Evolutionary conservation across 92 coral and sea anemone species (phyloP), one percentile per base, ranked within the genome.

Genomic region (Micromussa lordhowensis): DNA sequence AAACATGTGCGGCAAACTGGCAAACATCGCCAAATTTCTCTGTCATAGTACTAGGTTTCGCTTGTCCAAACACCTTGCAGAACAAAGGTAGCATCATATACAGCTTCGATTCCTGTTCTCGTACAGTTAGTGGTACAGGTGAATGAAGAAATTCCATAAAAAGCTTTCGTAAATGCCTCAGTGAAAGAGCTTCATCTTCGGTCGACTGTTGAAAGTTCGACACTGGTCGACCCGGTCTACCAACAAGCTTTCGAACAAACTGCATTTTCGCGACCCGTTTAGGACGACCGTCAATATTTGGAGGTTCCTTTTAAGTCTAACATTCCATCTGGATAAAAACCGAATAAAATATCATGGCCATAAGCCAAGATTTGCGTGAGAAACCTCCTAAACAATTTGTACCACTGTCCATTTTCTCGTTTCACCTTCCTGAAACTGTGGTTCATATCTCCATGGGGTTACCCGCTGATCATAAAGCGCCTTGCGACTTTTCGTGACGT

Each of bases 81-180:
- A 97, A 97, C 31, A 97, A 78, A 38, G 99, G 99, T 16, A 97
- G 85, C 99, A 97, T 97, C 85, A 92, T 92, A 75, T 94, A 97
- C 36, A 97, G 94, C 81, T 95, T 96, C 68, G 91, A 81, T 75
- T 97, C 99, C 88, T 97, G 99, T 75, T 97, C 99, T 89, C 88
- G 96, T 78, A 95, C 84, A 6, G 95, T 96, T 58, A 96, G 92
- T 68, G 99, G 99, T 51, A 94, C 97, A 48, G 99, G 95, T 48
- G 99, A 97, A 81, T 97, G 99, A 19, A 95, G 95, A 83, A 97
- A 93, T 91, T 97, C 99, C 99, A 97, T 95, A 79, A 93, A 97
- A 49, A 97, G 97, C 86, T 95, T 95, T 69, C 99, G 85, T 68
- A 97, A 93, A 84, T 97, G 99, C 94, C 94, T 92, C 74, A 97